Conservation (phyloP, 2,113 vertebrate species). For the Brevimyrus niger region DNA sequence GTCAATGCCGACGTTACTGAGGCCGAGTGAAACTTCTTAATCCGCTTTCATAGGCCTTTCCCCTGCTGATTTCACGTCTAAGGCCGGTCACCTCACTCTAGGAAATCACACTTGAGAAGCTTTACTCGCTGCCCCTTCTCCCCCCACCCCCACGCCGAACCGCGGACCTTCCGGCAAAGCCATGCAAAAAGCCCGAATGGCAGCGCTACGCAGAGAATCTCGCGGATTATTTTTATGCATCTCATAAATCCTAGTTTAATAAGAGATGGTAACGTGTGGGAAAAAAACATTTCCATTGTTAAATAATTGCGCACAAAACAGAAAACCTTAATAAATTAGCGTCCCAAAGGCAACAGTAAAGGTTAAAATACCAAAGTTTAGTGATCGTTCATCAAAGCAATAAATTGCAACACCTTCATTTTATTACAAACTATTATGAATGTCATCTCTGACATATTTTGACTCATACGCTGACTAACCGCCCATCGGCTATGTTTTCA, state of each 20-base stretch:
- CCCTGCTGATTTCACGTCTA: neutral
- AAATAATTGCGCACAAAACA: slow-evolving; percentile 8
- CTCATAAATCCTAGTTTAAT: neutral
- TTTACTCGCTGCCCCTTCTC: neutral
- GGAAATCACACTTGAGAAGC: neutral
- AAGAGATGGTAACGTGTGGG: neutral
- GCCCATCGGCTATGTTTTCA: neutral
- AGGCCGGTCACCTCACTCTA: neutral
- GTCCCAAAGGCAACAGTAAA: neutral
- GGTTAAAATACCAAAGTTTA: slow-evolving; percentile 11
- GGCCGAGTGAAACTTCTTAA: neutral
- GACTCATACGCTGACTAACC: neutral
- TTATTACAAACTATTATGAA: neutral
- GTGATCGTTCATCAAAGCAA: neutral
- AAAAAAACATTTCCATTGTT: neutral
- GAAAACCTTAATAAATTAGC: neutral
- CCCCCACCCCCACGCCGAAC: neutral
- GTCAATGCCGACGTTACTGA: neutral
- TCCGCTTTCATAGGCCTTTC: neutral
- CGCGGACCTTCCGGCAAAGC: neutral
- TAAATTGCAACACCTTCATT: neutral
- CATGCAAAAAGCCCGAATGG: neutral
- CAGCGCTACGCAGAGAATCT: neutral
- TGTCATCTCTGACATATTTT: neutral
- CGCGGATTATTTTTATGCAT: neutral